Base-by-base conservation (phyloP, 1,140 invertebrate species). In the Drosophila bifasciata region DNA sequence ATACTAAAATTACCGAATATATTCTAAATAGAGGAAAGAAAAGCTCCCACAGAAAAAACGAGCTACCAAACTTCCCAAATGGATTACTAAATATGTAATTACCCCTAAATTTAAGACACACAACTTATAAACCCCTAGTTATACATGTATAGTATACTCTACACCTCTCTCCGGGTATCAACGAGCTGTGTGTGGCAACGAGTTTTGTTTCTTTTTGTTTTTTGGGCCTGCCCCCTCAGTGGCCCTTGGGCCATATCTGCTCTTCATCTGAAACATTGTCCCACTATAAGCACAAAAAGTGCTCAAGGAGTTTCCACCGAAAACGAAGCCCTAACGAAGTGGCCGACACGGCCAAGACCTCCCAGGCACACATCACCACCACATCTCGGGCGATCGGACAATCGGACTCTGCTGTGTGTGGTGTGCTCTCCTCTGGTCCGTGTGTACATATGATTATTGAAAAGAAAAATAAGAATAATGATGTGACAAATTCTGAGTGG, bases 401-500 rank as follows among this genome's bases (percentile, higher is more conserved):
- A 9, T 28, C 28, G 25, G 25, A 7, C 25, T 0, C 1, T 9
- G 28, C 3, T 9, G 28, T 28, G 19, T n/a, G 23, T 45, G 16
- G 21, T 61, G 19, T 41, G 55, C 68, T 51, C 67, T 40, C n/a
- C n/a, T n/a, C n/a, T n/a, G n/a, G n/a, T n/a, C 62, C 57, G 61
- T 75, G 64, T 74, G 59, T 79, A 84, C 72, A 85, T 70, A 84
- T 84, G 76, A 80, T 84, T 84, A 80, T 85, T 80, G 59, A 76
- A 85, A 85, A 85, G 81, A 86, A 85, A 85, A 86, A 85, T 81
- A 85, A 80, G 81, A 86, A 85, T 86, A 85, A 85, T 85, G 81
- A 85, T 85, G 81, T 85, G 81, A 85, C 81, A 85, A 86, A 85
- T 85, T 85, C 81, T 76, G 77, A 85, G 81, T 86, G 81, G 81